These are phyloP conservation scores for Neomorphus geoffroyi DNA, from an alignment of 2,797 vertebrate genomes.

Conservation along the genomic window DNA sequence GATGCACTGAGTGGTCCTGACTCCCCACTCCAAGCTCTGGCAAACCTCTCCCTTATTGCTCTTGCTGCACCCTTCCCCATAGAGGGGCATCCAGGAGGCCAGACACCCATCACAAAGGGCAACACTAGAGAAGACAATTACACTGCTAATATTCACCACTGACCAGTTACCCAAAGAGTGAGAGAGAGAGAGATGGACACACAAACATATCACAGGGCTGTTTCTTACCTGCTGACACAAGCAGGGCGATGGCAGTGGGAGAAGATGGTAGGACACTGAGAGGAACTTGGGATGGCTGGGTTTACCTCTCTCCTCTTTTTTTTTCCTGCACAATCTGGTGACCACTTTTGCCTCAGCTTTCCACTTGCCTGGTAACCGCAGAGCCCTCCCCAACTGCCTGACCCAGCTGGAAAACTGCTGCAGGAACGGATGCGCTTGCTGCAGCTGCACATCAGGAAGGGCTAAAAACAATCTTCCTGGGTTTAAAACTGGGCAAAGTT, in stretches of 20 bases:
- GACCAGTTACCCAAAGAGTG: not conserved
- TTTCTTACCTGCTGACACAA: constrained; percentile 6
- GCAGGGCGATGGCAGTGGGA: not conserved
- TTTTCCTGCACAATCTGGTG: not conserved
- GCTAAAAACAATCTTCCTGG: not conserved
- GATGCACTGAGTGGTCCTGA: accelerated
- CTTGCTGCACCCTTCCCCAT: not conserved
- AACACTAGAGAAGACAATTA: not conserved
- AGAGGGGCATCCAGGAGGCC: not conserved
- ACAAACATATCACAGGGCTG: not conserved
- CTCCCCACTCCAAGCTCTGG: not conserved
- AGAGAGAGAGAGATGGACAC: not conserved
- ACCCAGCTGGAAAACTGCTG: not conserved
- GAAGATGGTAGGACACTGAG: not conserved
- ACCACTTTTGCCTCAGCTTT: not conserved
- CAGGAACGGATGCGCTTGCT: not conserved
- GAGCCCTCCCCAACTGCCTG: not conserved
- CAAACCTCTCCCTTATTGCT: not conserved
- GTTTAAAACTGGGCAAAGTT: not conserved
- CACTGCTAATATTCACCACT: not conserved
- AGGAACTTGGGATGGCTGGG: not conserved
- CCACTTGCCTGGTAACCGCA: not conserved
- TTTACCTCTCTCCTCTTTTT: not conserved
- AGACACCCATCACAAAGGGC: not conserved
- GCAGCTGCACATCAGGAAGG: not conserved